Base-by-base conservation (phyloP, 2,888 invertebrate species). In the Folsomia manolachei region DNA sequence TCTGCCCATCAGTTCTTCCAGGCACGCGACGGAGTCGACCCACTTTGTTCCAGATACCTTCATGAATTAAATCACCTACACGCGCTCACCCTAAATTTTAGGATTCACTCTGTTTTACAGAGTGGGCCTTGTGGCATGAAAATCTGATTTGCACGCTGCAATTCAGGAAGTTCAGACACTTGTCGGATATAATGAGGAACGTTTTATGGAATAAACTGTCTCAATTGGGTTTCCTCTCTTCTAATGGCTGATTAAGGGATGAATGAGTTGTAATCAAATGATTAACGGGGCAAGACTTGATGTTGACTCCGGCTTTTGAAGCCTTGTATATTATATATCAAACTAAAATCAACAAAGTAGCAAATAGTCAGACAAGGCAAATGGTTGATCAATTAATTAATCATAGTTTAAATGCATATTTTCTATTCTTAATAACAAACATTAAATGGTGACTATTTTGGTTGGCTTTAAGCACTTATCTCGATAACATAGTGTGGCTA, bases 41-140 rank as follows among this genome's bases (percentile, higher is more conserved):
- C 63, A 63, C 51, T 63, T 52, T 63, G 52, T 63, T 70, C 56
- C n/a, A n/a, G n/a, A n/a, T n/a, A n/a, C n/a, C 53, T 24, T 18
- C 25, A n/a, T 70, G 63, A 64, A 52, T 64, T 64, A n/a, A 64
- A 56, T 53, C 64, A 70, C 63, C 63, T 60, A 71, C 71, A 63
- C 71, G 71, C 53, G 64, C 71, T 52, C 19, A 63, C 23, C 63
- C 56, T 56, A 56, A 4, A 39, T 56, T 56, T 56, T 67, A 56
- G 1, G 18, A 25, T 27, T 65, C 67, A 18, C 1, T 18, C 51
- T 23, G 18, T 53, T 56, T 52, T 65, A 14, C 39, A 39, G 4
- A 39, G 14, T 39, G 14, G 39, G 14, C 39, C 14, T 9, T 39
- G 14, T 39, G 4, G 39, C 39, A 4, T 39, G 39, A 14, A 39